A percentile compares a stretch with the other conserved stretches of the same genome.
These are phyloP conservation scores for Theodoxus fluviatilis DNA, from an alignment of 2,888 invertebrate species.

Conservation along the genomic window DNA sequence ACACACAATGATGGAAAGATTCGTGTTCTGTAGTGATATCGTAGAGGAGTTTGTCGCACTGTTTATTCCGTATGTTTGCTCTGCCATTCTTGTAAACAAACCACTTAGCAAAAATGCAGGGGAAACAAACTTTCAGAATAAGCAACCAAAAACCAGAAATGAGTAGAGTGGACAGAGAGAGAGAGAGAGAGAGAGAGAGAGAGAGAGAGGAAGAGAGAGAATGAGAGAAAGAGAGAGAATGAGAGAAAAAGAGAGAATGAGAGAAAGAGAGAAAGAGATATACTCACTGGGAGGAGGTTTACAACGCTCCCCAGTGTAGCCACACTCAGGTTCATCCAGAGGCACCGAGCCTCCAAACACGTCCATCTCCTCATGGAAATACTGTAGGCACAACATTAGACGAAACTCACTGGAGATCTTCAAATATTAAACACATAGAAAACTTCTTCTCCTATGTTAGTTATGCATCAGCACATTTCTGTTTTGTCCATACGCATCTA, in stretches of 20 bases:
- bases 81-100: background rate
- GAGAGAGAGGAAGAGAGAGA: constrained; percentile 5
- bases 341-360: constrained; percentile 72
- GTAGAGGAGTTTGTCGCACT: too few relatives aligned
- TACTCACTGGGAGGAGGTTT: constrained; percentile 65
- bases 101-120: background rate
- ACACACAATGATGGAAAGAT: too few relatives aligned
- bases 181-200: background rate
- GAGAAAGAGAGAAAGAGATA: constrained; percentile 50
- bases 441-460: too few relatives aligned
- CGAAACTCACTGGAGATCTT: too few relatives aligned
- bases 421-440: too few relatives aligned
- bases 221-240: background rate
- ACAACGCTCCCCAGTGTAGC: constrained; percentile 81
- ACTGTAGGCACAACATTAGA: constrained; percentile 29
- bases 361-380: constrained; percentile 26
- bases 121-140: background rate
- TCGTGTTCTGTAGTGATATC: too few relatives aligned
- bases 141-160: background rate
- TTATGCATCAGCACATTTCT: too few relatives aligned
- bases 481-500: too few relatives aligned
- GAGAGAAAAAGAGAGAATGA: background rate
- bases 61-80: too few relatives aligned
- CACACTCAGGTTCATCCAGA: constrained; percentile 81
- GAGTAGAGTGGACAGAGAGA: background rate